These are phyloP conservation scores for Harpalus rufipes DNA, from an alignment of 2,888 invertebrate genomes.

Conservation along the genomic window DNA sequence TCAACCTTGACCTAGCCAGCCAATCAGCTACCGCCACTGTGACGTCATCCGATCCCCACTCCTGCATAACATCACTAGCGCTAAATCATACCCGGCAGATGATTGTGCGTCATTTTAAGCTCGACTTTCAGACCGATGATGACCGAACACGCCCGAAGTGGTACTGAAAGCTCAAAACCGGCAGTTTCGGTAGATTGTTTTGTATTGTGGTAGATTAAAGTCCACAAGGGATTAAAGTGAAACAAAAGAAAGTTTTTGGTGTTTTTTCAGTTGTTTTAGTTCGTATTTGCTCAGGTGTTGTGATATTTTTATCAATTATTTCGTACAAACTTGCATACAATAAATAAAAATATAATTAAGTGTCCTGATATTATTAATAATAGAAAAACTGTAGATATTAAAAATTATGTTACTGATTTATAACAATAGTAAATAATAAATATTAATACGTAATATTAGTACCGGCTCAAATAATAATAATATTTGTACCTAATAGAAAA, in stretches of 20 bases:
- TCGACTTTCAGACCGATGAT: slow-evolving; percentile 53
- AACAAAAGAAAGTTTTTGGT: neutral
- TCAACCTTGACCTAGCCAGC: slow-evolving; percentile 59
- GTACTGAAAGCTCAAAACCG: slow-evolving; percentile 12
- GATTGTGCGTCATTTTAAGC: slow-evolving; percentile 60
- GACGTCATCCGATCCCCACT: slow-evolving; percentile 48
- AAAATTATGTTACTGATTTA: neutral
- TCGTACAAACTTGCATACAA: neutral
- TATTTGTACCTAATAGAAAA: neutral
- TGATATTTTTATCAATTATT: slow-evolving; percentile 34
- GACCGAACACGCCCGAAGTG: slow-evolving; percentile 22
- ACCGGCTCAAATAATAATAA: slow-evolving; percentile 6
- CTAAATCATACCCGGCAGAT: slow-evolving; percentile 53
- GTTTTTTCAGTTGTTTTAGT: neutral
- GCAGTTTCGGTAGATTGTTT: slow-evolving; percentile 29
- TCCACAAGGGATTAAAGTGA: neutral
- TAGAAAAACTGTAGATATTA: neutral
- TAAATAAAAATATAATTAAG: neutral
- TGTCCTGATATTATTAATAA: neutral
- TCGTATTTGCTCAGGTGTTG: slow-evolving; percentile 14
- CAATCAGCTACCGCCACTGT: slow-evolving; percentile 10
- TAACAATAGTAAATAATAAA: neutral
- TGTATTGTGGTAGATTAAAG: slow-evolving; percentile 36
- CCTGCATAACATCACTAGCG: slow-evolving; percentile 13
- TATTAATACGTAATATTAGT: neutral